phyloP scores from a whole-genome alignment of 2,797 vertebrate species.

The Sebastes matsubarae region DNA sequence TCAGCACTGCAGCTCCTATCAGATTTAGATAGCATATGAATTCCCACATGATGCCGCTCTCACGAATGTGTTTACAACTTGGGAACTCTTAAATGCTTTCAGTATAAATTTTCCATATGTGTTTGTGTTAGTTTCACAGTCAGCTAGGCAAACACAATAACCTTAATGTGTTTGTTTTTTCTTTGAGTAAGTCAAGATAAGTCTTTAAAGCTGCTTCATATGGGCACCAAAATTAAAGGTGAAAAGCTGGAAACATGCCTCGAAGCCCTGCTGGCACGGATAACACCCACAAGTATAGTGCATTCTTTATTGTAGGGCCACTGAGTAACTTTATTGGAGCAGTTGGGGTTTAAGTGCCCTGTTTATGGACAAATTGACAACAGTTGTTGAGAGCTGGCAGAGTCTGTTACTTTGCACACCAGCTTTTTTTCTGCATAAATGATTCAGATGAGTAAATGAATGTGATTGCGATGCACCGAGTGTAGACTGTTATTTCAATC shows the following conservation, averaged over 20 bases:
- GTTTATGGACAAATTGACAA: slow-evolving; percentile 52
- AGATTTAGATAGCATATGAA: slow-evolving; percentile 39
- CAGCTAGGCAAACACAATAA: not conserved
- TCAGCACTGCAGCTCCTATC: slow-evolving; percentile 17
- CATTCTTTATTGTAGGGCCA: slow-evolving; percentile 21
- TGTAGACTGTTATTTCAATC: not conserved
- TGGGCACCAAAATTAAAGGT: not conserved
- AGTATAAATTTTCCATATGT: slow-evolving; percentile 16
- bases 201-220: not conserved
- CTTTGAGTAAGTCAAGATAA: not conserved
- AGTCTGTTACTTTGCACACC: slow-evolving; percentile 14
- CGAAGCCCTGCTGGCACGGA: not conserved
- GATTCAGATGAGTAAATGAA: not conserved
- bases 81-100: not conserved
- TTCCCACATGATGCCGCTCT: slow-evolving; percentile 6
- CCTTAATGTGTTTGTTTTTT: not conserved
- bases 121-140: slow-evolving; percentile 3
- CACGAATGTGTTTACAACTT: slow-evolving; percentile 12
- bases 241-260: not conserved
- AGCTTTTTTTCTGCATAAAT: slow-evolving; percentile 13
- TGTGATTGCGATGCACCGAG: not conserved
- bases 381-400: slow-evolving; percentile 34
- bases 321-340: slow-evolving; percentile 46
- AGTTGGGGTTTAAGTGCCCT: slow-evolving; percentile 45
- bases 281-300: not conserved